A percentile compares a stretch with the other conserved stretches of the same genome.
phyloP scores from a whole-genome alignment of 2,888 invertebrate species.

The Acanthococcus lagerstroemiae region DNA sequence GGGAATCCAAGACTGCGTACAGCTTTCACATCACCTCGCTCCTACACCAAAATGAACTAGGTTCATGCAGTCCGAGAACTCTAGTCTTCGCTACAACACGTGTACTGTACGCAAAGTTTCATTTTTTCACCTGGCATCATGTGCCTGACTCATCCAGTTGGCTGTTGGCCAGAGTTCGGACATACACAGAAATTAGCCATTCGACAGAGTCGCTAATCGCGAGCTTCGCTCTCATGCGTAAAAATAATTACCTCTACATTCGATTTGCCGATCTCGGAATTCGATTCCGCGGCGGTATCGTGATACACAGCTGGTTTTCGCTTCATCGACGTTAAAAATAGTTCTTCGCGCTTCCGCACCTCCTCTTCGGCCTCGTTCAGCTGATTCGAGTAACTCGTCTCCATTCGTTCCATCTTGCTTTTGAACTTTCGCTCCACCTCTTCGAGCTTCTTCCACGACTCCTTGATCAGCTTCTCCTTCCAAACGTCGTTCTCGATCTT shows the following conservation, averaged over 20 bases:
- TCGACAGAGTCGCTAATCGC: too few species aligned
- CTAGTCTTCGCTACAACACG: too few species aligned
- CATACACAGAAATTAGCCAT: too few species aligned
- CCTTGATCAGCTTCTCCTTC: conserved; percentile 15
- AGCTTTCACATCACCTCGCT: too few species aligned
- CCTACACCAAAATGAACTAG: too few species aligned
- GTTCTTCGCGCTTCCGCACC: conserved; percentile 13
- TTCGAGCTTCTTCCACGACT: conserved; percentile 14
- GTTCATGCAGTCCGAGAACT: too few species aligned
- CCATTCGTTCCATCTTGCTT: conserved; percentile 13
- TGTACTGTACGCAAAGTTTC: too few species aligned
- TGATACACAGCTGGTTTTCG: background rate
- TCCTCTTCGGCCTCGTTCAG: conserved; percentile 15
- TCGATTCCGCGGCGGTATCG: background rate
- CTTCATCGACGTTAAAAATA: conserved; percentile 14
- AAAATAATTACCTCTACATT: background rate
- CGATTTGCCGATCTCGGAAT: background rate
- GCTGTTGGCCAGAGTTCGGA: too few species aligned
- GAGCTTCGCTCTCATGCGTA: background rate
- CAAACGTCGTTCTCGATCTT: conserved; percentile 26
- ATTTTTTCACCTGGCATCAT: too few species aligned
- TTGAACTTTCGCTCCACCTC: conserved; percentile 10
- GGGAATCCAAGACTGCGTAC: too few species aligned
- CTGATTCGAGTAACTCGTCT: background rate
- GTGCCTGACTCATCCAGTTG: too few species aligned